A percentile compares a stretch with the other conserved stretches of the same genome.
These are phyloP conservation scores for Metacarcinus magister DNA, from an alignment of 2,888 invertebrate genomes.

Conservation along the genomic window DNA sequence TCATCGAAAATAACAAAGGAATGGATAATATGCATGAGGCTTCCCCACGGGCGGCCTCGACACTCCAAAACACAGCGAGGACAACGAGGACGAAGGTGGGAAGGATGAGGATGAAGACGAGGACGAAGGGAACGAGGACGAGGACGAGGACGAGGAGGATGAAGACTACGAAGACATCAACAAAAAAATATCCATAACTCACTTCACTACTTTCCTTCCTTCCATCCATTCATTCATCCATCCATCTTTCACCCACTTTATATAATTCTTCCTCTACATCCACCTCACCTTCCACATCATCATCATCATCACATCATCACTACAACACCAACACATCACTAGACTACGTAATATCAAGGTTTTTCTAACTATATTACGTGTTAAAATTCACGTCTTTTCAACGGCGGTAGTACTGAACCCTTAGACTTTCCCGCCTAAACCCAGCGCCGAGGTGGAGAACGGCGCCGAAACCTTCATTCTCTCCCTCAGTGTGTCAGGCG, in stretches of 20 bases:
- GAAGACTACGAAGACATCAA: background rate
- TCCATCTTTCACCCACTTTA: too few relatives aligned
- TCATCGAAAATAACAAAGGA: slow-evolving; percentile 38
- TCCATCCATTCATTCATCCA: too few relatives aligned
- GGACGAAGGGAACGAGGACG: background rate
- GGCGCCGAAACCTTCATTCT: background rate
- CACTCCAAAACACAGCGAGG: too few relatives aligned
- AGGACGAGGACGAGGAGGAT: background rate
- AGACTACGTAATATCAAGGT: background rate
- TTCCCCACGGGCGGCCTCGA: background rate
- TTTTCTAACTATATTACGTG: background rate
- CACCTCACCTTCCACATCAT: too few relatives aligned
- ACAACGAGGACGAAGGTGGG: background rate
- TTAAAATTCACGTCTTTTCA: background rate
- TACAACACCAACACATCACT: too few relatives aligned
- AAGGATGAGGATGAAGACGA: background rate
- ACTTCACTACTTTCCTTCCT: too few relatives aligned
- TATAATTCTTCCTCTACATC: too few relatives aligned
- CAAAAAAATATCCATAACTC: background rate
- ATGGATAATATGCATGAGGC: slow-evolving; percentile 35
- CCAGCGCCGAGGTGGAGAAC: background rate
- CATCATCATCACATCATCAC: too few relatives aligned
- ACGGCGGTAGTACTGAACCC: background rate
- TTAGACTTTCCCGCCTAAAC: background rate
- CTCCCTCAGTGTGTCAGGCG: background rate